Conservation (phyloP, 2,797 vertebrate species). For the Epinephelus awoara region DNA sequence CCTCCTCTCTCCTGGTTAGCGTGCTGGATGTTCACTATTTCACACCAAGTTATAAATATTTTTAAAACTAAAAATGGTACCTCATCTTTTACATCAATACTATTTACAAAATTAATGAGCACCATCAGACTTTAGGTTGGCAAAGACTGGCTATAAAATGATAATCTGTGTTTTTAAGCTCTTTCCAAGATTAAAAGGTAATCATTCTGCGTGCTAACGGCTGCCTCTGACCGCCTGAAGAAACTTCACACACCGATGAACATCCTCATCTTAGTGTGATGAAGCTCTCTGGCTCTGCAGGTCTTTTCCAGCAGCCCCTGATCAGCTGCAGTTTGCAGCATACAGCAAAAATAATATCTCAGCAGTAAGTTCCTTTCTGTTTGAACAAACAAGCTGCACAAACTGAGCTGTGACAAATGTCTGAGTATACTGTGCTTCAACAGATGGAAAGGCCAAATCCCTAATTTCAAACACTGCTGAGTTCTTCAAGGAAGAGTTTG, state of each 20-base stretch:
- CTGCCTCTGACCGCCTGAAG: conserved; percentile 65
- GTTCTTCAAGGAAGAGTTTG: background rate
- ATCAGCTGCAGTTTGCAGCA: conserved; percentile 51
- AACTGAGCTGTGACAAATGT: background rate
- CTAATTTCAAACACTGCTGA: background rate
- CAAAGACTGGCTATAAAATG: conserved; percentile 29
- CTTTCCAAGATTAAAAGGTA: conserved; percentile 53
- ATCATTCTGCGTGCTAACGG: conserved; percentile 50
- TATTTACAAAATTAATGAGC: conserved; percentile 42
- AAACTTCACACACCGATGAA: conserved; percentile 76
- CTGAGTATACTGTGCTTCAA: background rate
- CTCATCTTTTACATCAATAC: conserved; percentile 28
- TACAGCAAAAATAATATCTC: conserved; percentile 1
- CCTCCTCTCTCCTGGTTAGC: background rate
- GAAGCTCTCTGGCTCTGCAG: conserved; percentile 66
- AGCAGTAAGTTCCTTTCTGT: background rate
- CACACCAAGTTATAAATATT: conserved; percentile 23
- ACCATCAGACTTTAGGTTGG: conserved; percentile 7
- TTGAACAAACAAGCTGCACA: conserved; percentile 16
- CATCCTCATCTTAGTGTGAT: conserved; percentile 68
- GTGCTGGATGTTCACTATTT: conserved; percentile 5
- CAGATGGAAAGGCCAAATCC: background rate
- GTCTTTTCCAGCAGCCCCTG: conserved; percentile 51
- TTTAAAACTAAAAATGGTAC: conserved; percentile 18
- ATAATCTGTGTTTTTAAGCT: conserved; percentile 36